Evolutionary conservation across 2,888 invertebrate genomes (phyloP).

Genomic region (Drosophila kuntzei): DNA sequence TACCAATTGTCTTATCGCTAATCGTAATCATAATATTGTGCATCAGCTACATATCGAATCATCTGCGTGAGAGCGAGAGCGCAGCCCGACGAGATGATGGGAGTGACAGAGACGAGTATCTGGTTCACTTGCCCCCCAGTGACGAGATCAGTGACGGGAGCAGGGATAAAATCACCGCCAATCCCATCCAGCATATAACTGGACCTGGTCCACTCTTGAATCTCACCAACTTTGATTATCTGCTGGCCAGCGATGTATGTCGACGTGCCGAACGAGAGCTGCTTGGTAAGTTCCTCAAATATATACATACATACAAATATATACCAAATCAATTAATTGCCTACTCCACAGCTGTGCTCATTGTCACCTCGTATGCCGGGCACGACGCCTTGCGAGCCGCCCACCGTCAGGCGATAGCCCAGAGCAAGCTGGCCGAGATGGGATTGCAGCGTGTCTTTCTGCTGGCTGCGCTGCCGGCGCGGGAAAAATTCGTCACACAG

Average conservation of each 20-base stretch:
- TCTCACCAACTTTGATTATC: slow-evolving; percentile 79
- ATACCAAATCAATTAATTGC: not conserved
- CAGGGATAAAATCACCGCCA: slow-evolving; percentile 2
- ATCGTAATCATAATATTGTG: slow-evolving; percentile 76
- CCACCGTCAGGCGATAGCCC: slow-evolving; percentile 89
- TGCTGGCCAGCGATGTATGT: slow-evolving; percentile 78
- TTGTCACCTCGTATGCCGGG: slow-evolving; percentile 92
- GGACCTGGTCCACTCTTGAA: slow-evolving; percentile 69
- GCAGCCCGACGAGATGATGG: slow-evolving; percentile 13
- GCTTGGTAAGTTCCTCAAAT: slow-evolving; percentile 66
- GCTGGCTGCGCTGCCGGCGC: slow-evolving; percentile 87
- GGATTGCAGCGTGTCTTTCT: slow-evolving; percentile 90
- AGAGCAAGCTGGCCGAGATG: slow-evolving; percentile 87
- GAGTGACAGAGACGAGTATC: slow-evolving; percentile 70
- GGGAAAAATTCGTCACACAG: slow-evolving; percentile 87
- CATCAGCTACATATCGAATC: slow-evolving; percentile 67
- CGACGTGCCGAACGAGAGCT: slow-evolving; percentile 77
- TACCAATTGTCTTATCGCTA: slow-evolving; percentile 70
- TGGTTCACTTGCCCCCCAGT: slow-evolving; percentile 64
- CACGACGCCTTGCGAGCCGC: slow-evolving; percentile 90
- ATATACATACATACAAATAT: not conserved
- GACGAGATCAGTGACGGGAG: slow-evolving; percentile 11
- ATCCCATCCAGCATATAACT: not conserved
- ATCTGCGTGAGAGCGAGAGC: slow-evolving; percentile 47
- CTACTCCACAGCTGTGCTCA: slow-evolving; percentile 84